phyloP scores from a whole-genome alignment of 2,113 vertebrate genomes.

The Puntigrus tetrazona region DNA sequence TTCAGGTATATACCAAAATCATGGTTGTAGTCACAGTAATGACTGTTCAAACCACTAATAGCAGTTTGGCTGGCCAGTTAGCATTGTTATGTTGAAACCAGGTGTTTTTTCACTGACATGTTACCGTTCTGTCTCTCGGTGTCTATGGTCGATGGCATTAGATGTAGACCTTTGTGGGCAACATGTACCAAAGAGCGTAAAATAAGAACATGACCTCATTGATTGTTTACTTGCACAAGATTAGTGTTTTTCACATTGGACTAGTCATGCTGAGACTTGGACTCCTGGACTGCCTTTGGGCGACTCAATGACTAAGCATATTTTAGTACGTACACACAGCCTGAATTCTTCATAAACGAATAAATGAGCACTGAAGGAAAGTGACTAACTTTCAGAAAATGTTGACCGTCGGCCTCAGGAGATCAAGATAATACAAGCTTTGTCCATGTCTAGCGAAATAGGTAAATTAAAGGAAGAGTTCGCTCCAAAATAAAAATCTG shows the following conservation, averaged over 20 bases:
- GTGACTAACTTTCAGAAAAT: not conserved
- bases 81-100: slow-evolving; percentile 32
- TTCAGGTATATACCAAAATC: not conserved
- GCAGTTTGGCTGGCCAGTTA: slow-evolving; percentile 39
- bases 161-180: slow-evolving; percentile 18
- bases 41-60: slow-evolving; percentile 51
- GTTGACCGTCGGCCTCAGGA: not conserved
- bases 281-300: not conserved
- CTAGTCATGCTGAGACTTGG: slow-evolving; percentile 40
- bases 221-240: slow-evolving; percentile 38
- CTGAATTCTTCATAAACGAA: not conserved
- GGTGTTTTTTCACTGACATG: slow-evolving; percentile 14
- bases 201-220: slow-evolving; percentile 16
- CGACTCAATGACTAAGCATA: not conserved
- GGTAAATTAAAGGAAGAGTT: not conserved
- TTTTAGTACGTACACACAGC: not conserved
- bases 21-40: slow-evolving; percentile 26
- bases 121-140: slow-evolving; percentile 28
- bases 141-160: not conserved
- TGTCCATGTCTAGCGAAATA: not conserved
- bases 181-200: not conserved
- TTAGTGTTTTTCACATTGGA: slow-evolving; percentile 41
- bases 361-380: not conserved
- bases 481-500: not conserved
- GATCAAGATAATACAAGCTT: not conserved